Evolutionary conservation across 2,113 vertebrate species (phyloP).

Genomic region (Chunga burmeisteri): DNA sequence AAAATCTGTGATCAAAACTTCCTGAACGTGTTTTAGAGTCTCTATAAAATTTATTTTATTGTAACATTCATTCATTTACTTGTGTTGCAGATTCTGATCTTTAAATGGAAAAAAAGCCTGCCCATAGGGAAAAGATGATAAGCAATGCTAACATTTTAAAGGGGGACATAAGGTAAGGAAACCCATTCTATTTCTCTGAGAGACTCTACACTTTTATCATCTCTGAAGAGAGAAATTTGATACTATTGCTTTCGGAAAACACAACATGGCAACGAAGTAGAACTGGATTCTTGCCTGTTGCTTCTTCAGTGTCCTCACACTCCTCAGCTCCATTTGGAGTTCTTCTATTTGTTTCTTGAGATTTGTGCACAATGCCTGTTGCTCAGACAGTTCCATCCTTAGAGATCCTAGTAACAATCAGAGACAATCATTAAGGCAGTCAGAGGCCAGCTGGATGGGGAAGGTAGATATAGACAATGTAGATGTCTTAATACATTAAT

Average conservation of each 20-base stretch:
- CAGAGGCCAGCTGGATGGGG: not conserved
- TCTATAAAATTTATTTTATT: not conserved
- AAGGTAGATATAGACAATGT: not conserved
- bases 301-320: slow-evolving; percentile 78
- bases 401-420: slow-evolving; percentile 81
- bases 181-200: not conserved
- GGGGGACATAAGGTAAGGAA: not conserved
- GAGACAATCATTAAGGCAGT: not conserved
- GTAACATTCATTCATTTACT: not conserved
- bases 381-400: slow-evolving; percentile 84
- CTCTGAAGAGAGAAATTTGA: not conserved
- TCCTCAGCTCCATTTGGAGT: slow-evolving; percentile 81
- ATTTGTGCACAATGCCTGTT: slow-evolving; percentile 80
- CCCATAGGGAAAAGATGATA: not conserved
- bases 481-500: not conserved
- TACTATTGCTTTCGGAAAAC: not conserved
- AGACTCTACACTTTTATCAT: not conserved
- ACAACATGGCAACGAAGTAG: not conserved
- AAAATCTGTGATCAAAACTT: not conserved
- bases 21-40: not conserved
- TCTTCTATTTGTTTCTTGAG: slow-evolving; percentile 88
- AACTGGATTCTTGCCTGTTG: slow-evolving; percentile 71
- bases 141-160: not conserved
- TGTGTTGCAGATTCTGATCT: not conserved
- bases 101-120: not conserved